Percentiles rank a stretch among this genome's conserved stretches.
These are phyloP conservation scores for Enoplosus armatus DNA, from an alignment of 2,797 vertebrate species.

Conservation along the genomic window DNA sequence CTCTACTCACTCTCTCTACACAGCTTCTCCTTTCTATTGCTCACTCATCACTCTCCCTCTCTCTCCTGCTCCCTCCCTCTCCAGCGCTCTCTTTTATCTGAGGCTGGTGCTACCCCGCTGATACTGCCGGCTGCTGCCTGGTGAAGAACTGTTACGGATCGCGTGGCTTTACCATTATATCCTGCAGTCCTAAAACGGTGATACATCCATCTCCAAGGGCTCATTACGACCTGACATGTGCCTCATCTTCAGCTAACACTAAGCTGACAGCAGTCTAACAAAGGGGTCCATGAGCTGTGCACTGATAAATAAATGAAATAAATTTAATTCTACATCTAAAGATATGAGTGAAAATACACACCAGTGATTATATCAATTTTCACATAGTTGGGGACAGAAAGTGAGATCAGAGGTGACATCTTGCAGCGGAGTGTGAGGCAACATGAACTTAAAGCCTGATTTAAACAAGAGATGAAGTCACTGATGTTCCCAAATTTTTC, in stretches of 20 bases:
- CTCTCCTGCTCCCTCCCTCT: slow-evolving; percentile 85
- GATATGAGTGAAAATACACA: slow-evolving; percentile 42
- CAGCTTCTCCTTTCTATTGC: slow-evolving; percentile 82
- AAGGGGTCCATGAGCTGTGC: slow-evolving; percentile 48
- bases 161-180: slow-evolving; percentile 95
- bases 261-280: slow-evolving; percentile 67
- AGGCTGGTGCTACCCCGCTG: slow-evolving; percentile 91
- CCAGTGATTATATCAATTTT: slow-evolving; percentile 67
- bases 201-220: slow-evolving; percentile 85
- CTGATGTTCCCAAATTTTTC: slow-evolving; percentile 35
- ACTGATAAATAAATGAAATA: slow-evolving; percentile 58
- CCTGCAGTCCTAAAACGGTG: slow-evolving; percentile 92
- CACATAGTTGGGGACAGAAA: slow-evolving; percentile 46
- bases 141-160: slow-evolving; percentile 97
- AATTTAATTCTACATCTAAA: slow-evolving; percentile 60
- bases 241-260: slow-evolving; percentile 75
- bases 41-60: slow-evolving; percentile 86
- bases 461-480: slow-evolving; percentile 61
- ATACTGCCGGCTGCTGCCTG: slow-evolving; percentile 96
- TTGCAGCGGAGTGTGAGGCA: slow-evolving; percentile 37
- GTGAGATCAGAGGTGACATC: slow-evolving; percentile 67
- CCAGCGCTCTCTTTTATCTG: slow-evolving; percentile 88
- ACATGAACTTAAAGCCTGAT: slow-evolving; percentile 65
- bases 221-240: slow-evolving; percentile 79
- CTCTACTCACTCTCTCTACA: slow-evolving; percentile 80